Evolutionary conservation across 2,888 invertebrate species (phyloP).

Genomic region (Podabrus alpinus): DNA sequence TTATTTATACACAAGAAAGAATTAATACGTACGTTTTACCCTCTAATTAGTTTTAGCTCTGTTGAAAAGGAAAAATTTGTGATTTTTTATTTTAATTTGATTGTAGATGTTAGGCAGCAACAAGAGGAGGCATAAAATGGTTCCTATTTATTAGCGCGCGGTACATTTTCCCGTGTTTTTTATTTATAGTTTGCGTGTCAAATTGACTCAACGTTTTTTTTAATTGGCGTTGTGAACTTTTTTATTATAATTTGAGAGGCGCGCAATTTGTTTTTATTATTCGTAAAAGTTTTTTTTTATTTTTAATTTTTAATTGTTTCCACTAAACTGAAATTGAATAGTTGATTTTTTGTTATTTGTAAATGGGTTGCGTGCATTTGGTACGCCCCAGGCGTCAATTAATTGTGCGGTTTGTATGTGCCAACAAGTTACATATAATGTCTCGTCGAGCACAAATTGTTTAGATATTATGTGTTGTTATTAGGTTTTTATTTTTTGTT

Average conservation of each 20-base stretch:
- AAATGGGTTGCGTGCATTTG: conserved; percentile 11
- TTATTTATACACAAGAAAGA: conserved; percentile 19
- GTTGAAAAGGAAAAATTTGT: conserved; percentile 37
- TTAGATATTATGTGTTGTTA: conserved; percentile 34
- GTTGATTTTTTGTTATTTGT: conserved; percentile 38
- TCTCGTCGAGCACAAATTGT: conserved; percentile 39
- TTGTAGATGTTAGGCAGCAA: conserved; percentile 42
- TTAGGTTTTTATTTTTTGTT: conserved; percentile 25
- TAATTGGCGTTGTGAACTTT: conserved; percentile 27
- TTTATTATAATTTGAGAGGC: conserved; percentile 9
- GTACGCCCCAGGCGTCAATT: conserved; percentile 41
- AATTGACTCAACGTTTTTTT: not conserved
- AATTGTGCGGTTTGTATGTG: conserved; percentile 41
- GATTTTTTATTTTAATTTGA: conserved; percentile 38
- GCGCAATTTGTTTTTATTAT: conserved; percentile 31
- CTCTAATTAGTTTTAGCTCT: conserved; percentile 32
- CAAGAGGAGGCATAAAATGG: conserved; percentile 44
- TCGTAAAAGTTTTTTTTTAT: conserved; percentile 9
- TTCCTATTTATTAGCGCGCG: conserved; percentile 35
- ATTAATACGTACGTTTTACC: conserved; percentile 20
- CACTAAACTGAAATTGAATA: not conserved
- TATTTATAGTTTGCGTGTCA: not conserved
- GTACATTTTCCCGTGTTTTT: conserved; percentile 3
- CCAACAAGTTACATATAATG: conserved; percentile 29
- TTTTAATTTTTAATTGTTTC: conserved; percentile 18